phyloP scores from a whole-genome alignment of 1,140 invertebrate genomes.

The Ceratosolen fusciceps region DNA sequence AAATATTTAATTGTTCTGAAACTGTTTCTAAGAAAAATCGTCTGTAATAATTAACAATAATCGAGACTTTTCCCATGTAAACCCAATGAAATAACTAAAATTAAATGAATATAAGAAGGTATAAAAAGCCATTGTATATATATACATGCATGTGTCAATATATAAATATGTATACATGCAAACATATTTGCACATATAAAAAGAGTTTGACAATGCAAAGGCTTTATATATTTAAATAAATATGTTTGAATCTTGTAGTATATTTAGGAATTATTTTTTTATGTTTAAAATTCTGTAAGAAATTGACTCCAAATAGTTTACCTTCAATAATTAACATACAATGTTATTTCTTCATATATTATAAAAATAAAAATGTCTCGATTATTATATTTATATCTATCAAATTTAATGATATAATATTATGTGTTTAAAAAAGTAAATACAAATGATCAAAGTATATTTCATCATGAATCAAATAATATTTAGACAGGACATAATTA shows the following conservation, averaged over 20 bases:
- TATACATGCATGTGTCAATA: slow-evolving; percentile 23
- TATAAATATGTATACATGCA: slow-evolving; percentile 31
- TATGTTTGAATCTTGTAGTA: slow-evolving; percentile 41
- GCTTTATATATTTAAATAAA: slow-evolving; percentile 45
- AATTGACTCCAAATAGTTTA: slow-evolving; percentile 21
- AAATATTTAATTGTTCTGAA: slow-evolving; percentile 45
- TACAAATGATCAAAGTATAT: slow-evolving; percentile 22
- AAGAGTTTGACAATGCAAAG: slow-evolving; percentile 38
- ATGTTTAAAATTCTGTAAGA: slow-evolving; percentile 6
- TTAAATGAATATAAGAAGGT: slow-evolving; percentile 50
- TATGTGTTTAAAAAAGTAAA: slow-evolving; percentile 24
- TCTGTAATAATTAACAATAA: slow-evolving; percentile 53
- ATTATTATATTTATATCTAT: slow-evolving; percentile 21
- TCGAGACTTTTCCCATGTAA: slow-evolving; percentile 58
- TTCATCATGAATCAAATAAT: slow-evolving; percentile 34
- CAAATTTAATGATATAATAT: slow-evolving; percentile 10
- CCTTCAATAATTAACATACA: slow-evolving; percentile 35
- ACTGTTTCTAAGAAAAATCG: slow-evolving; percentile 16
- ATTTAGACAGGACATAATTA: slow-evolving; percentile 30
- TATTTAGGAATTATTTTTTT: slow-evolving; percentile 38
- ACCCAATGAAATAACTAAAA: slow-evolving; percentile 53
- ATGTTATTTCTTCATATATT: slow-evolving; percentile 32
- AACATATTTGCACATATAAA: slow-evolving; percentile 34
- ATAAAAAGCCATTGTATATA: slow-evolving; percentile 47
- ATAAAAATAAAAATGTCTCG: slow-evolving; percentile 40